Evolutionary conservation across 2,888 invertebrate species (phyloP).

Genomic region (Aphrophora alni): DNA sequence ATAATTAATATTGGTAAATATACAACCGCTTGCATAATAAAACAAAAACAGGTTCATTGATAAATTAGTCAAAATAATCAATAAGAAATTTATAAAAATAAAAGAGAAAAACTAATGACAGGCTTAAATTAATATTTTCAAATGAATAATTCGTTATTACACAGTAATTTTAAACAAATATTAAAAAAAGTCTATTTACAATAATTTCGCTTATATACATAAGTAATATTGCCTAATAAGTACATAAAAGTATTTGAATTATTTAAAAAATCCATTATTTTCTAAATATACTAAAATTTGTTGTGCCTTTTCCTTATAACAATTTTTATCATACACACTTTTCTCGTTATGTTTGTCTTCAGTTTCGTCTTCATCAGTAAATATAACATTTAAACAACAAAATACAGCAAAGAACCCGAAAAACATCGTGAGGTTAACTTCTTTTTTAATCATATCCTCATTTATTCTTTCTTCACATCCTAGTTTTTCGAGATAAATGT

Average conservation of each 20-base stretch:
- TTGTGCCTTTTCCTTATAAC: background rate
- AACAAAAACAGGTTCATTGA: no score
- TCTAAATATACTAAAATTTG: background rate
- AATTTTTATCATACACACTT: background rate
- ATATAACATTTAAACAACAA: background rate
- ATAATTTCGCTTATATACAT: no score
- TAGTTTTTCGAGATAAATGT: constrained; percentile 18
- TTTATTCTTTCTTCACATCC: constrained; percentile 18
- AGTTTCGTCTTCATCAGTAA: background rate
- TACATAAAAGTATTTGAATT: background rate
- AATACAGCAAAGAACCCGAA: background rate
- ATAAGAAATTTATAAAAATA: no score
- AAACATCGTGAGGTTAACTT: background rate
- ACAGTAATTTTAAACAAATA: no score
- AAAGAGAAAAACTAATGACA: no score
- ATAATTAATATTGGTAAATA: no score
- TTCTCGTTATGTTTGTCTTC: background rate
- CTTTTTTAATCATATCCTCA: background rate
- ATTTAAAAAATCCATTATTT: background rate
- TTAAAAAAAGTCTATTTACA: no score
- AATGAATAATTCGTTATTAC: no score
- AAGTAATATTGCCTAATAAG: no score
- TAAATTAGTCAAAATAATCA: no score
- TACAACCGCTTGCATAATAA: no score
- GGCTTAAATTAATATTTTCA: no score